Percentiles rank a stretch among this genome's conserved stretches.
These are phyloP conservation scores for Caradrina kadenii DNA, from an alignment of 2,888 invertebrate genomes.

Conservation along the genomic window DNA sequence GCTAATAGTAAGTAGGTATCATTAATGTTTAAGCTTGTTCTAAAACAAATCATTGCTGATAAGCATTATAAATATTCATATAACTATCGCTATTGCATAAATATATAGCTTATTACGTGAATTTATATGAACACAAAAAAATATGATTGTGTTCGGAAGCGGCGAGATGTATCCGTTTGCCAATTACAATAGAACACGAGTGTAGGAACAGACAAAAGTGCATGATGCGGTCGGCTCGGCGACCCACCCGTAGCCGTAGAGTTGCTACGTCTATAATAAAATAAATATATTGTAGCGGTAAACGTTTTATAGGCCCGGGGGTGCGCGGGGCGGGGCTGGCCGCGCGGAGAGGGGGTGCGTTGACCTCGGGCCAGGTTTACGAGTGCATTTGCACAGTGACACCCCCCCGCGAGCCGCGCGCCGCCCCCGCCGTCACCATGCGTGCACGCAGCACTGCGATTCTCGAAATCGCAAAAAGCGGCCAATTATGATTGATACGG, in stretches of 20 bases:
- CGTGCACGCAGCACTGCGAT: constrained; percentile 82
- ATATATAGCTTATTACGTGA: constrained; percentile 16
- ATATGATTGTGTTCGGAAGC: constrained; percentile 4
- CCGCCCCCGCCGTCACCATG: constrained; percentile 68
- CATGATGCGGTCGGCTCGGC: constrained; percentile 66
- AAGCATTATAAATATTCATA: constrained; percentile 49
- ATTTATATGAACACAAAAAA: constrained; percentile 30
- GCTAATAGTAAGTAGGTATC: constrained; percentile 20
- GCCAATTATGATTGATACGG: constrained; percentile 87
- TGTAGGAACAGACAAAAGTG: constrained; percentile 56
- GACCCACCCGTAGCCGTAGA: constrained; percentile 58
- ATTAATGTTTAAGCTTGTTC: constrained; percentile 37
- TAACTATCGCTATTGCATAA: constrained; percentile 26
- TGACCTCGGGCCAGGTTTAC: constrained; percentile 87
- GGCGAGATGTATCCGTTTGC: constrained; percentile 30
- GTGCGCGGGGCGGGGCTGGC: constrained; percentile 68
- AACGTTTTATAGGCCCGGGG: constrained; percentile 78
- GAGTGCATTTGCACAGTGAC: constrained; percentile 90
- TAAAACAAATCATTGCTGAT: constrained; percentile 44
- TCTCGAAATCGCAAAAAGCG: constrained; percentile 82
- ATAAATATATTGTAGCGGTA: constrained; percentile 84
- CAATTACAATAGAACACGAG: constrained; percentile 49
- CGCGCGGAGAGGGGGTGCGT: constrained; percentile 79
- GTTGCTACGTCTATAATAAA: constrained; percentile 71
- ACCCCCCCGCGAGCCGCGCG: constrained; percentile 75